Conservation (phyloP, 2,113 vertebrate genomes). For the Pedetes capensis region DNA sequence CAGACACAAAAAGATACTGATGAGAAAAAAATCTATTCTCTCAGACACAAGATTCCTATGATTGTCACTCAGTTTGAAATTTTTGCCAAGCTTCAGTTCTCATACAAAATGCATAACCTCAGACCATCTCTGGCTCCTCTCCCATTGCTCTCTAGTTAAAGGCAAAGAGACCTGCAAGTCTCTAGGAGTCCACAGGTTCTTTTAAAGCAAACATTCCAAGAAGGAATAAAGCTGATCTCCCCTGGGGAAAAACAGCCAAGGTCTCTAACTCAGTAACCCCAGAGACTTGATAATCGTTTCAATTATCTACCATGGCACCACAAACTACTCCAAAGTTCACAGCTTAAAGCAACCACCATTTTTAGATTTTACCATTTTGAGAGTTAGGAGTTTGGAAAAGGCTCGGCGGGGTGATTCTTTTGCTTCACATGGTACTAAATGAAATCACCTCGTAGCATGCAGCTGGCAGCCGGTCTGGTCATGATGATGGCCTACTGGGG, state of each 20-base stretch:
- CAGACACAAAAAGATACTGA: constrained; percentile 15
- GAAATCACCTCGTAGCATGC: neutral
- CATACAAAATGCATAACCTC: constrained; percentile 75
- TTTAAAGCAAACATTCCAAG: constrained; percentile 52
- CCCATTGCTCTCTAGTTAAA: constrained; percentile 53
- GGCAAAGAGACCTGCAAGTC: constrained; percentile 37
- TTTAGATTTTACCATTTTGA: neutral
- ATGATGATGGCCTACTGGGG: neutral
- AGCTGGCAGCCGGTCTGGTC: neutral
- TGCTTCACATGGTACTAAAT: neutral
- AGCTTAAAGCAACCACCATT: neutral
- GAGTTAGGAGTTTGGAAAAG: neutral
- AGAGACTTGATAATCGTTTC: neutral
- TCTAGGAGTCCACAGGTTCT: constrained; percentile 54
- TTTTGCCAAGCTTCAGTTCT: constrained; percentile 64
- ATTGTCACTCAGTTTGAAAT: constrained; percentile 67
- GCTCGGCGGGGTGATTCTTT: neutral
- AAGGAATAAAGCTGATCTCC: neutral
- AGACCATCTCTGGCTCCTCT: constrained; percentile 68
- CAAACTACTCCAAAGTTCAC: neutral
- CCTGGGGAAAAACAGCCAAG: neutral
- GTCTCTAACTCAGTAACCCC: neutral
- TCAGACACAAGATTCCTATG: constrained; percentile 57
- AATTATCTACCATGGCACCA: neutral
- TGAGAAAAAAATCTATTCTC: neutral